These are phyloP conservation scores for Pitangus sulphuratus DNA, from an alignment of 2,797 vertebrate species.

Conservation along the genomic window DNA sequence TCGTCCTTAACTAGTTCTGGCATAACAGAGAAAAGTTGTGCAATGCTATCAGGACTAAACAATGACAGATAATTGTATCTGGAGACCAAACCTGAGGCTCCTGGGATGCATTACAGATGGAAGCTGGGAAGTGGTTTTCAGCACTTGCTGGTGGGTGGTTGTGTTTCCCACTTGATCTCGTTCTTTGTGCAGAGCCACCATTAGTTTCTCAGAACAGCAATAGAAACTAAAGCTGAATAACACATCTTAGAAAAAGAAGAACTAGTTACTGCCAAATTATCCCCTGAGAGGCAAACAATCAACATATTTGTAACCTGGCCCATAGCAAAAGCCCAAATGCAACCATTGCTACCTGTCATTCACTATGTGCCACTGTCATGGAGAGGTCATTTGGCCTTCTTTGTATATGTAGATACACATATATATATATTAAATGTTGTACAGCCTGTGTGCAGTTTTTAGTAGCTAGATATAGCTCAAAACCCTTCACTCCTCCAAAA, in stretches of 20 bases:
- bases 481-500: too few species aligned
- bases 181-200: not conserved
- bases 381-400: not conserved
- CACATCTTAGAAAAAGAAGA: not conserved
- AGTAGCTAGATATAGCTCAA: not conserved
- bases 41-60: not conserved
- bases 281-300: not conserved
- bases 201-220: not conserved
- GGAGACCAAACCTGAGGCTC: not conserved
- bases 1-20: not conserved
- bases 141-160: not conserved
- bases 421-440: not conserved
- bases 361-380: not conserved
- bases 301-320: not conserved
- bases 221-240: not conserved
- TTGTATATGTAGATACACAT: not conserved
- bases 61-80: not conserved
- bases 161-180: not conserved
- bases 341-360: not conserved
- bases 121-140: not conserved
- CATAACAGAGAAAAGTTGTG: not conserved
- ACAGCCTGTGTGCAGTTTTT: not conserved
- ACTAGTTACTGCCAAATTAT: not conserved
- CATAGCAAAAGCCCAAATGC: not conserved
- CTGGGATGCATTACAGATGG: not conserved